Percentiles rank a stretch among this genome's conserved stretches.
Conservation (phyloP, 2,888 invertebrate species). For the Caenorhabditis drosophilae region DNA sequence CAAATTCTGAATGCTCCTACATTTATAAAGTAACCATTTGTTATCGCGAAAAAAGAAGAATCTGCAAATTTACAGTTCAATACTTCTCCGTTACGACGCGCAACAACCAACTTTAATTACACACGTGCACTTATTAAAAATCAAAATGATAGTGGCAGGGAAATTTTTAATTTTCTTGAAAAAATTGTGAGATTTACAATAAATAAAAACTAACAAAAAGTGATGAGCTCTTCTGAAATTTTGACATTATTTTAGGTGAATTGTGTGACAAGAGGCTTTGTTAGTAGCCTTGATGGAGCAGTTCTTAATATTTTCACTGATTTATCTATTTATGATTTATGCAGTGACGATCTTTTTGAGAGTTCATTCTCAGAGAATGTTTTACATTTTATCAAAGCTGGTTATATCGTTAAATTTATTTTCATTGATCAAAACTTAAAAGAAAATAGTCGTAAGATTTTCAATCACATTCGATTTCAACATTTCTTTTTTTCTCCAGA, state of each 20-base stretch:
- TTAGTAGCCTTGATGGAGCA: conserved; percentile 1
- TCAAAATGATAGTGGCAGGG: no score
- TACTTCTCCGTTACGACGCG: not conserved
- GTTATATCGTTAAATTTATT: conserved; percentile 25
- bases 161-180: no score
- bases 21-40: no score
- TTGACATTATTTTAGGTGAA: conserved; percentile 6
- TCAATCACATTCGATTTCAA: not conserved
- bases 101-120: conserved; percentile 5
- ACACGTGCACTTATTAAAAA: conserved; percentile 3
- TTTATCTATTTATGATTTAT: conserved; percentile 18
- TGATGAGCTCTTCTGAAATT: not conserved
- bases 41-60: no score
- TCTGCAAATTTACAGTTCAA: conserved; percentile 18
- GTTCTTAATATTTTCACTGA: conserved; percentile 34
- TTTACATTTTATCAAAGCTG: conserved; percentile 3
- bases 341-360: conserved; percentile 11
- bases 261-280: conserved; percentile 5
- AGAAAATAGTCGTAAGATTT: not conserved
- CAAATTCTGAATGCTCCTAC: no score
- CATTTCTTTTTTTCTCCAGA: conserved; percentile 1
- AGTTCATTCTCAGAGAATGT: not conserved
- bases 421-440: conserved; percentile 15
- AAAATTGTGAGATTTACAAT: no score
- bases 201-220: not conserved